These are phyloP conservation scores for Zapus hudsonius DNA, from an alignment of 2,113 vertebrate genomes.

Conservation along the genomic window DNA sequence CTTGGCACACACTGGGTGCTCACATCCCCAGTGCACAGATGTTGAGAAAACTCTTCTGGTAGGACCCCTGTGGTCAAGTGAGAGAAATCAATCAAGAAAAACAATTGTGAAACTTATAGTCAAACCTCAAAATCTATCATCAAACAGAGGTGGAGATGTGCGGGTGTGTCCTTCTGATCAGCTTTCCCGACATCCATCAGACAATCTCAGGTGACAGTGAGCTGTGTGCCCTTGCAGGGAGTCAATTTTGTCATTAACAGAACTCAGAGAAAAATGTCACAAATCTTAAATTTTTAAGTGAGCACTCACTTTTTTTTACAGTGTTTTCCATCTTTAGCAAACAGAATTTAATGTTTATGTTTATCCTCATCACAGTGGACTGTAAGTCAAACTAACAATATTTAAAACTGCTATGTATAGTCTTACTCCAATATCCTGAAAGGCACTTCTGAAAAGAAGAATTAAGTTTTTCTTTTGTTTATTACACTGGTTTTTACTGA, in stretches of 20 bases:
- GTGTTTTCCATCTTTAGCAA: neutral
- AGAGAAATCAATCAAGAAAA: neutral
- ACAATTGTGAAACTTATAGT: neutral
- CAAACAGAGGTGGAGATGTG: neutral
- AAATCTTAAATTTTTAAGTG: neutral
- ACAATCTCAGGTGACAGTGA: too few relatives aligned
- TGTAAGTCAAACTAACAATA: constrained; percentile 16
- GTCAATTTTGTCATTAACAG: neutral
- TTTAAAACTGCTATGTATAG: neutral
- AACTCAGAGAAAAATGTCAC: neutral
- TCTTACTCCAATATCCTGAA: neutral
- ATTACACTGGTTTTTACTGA: neutral
- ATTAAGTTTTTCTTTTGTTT: neutral
- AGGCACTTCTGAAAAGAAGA: constrained; percentile 25
- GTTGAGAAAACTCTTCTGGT: fast-evolving
- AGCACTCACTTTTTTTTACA: neutral
- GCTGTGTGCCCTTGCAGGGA: neutral
- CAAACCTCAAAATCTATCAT: neutral
- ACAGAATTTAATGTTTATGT: neutral
- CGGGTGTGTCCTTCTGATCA: neutral
- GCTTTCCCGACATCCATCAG: neutral
- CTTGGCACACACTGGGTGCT: fast-evolving
- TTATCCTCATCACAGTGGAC: neutral
- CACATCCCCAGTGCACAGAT: fast-evolving
- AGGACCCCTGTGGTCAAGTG: neutral